Percentiles rank a stretch among this genome's conserved stretches.
phyloP scores from a whole-genome alignment of 2,113 vertebrate species.

The Chamaea fasciata region DNA sequence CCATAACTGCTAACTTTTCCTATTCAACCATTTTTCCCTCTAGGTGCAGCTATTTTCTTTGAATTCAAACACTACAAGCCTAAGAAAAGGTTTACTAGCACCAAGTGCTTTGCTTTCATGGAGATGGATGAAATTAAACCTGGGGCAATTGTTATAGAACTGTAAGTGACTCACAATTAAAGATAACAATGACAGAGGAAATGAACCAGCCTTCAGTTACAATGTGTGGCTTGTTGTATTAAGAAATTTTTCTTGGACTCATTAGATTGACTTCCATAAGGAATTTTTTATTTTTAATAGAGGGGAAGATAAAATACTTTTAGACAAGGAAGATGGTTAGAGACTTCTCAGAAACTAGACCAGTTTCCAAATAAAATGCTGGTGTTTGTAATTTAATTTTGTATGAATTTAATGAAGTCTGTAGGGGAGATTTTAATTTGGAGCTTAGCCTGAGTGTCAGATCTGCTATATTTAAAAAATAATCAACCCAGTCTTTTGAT shows the following conservation, averaged over 20 bases:
- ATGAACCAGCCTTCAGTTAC: background rate
- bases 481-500: background rate
- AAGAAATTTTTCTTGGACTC: background rate
- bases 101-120: constrained; percentile 99
- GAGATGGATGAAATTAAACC: constrained; percentile 98
- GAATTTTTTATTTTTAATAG: background rate
- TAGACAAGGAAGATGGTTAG: background rate
- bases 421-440: background rate
- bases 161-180: constrained; percentile 79
- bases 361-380: background rate
- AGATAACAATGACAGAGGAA: background rate
- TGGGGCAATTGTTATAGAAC: constrained; percentile 92
- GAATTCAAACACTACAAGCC: constrained; percentile 99
- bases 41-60: constrained; percentile 98
- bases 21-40: background rate
- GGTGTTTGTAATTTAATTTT: background rate
- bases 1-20: background rate
- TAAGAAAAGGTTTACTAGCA: constrained; percentile 97
- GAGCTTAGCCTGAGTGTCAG: background rate
- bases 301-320: background rate
- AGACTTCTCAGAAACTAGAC: background rate
- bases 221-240: background rate
- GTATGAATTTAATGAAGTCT: background rate
- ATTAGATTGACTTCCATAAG: background rate
- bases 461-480: background rate